These are phyloP conservation scores for Spea multiplicata DNA, from an alignment of 2,113 vertebrate species.

Conservation along the genomic window DNA sequence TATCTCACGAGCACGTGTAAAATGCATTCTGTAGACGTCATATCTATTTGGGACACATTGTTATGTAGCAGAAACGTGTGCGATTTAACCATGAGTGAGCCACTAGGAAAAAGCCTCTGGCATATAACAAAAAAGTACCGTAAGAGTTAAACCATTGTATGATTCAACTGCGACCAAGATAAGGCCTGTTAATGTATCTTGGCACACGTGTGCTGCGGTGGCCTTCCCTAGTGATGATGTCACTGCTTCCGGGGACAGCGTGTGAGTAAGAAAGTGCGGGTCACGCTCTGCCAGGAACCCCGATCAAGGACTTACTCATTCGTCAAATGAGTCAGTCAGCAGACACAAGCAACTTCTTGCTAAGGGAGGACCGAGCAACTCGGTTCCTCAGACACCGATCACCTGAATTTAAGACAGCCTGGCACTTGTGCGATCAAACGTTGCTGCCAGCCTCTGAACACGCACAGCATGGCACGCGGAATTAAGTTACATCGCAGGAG, in stretches of 20 bases:
- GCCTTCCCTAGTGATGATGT: not conserved
- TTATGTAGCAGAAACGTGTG: no score
- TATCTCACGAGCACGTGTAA: no score
- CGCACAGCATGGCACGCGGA: no score
- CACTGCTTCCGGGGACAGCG: slow-evolving; percentile 21
- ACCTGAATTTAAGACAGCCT: no score
- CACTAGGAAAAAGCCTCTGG: not conserved
- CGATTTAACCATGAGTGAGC: no score
- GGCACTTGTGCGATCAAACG: no score
- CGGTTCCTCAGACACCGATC: no score
- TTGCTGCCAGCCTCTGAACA: no score
- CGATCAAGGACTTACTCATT: slow-evolving; percentile 42
- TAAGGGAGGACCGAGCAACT: not conserved
- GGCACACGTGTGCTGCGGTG: not conserved
- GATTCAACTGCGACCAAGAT: not conserved
- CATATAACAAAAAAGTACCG: not conserved
- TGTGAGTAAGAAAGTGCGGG: slow-evolving; percentile 6
- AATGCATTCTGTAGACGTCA: no score
- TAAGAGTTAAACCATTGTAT: not conserved
- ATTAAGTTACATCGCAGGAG: no score
- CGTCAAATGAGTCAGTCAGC: slow-evolving; percentile 33
- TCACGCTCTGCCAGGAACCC: slow-evolving; percentile 30
- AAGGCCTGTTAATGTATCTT: not conserved
- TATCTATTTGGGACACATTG: no score
- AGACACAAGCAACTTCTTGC: slow-evolving; percentile 1